Conservation (phyloP, 2,113 vertebrate species). For the Leuciscus idus region DNA sequence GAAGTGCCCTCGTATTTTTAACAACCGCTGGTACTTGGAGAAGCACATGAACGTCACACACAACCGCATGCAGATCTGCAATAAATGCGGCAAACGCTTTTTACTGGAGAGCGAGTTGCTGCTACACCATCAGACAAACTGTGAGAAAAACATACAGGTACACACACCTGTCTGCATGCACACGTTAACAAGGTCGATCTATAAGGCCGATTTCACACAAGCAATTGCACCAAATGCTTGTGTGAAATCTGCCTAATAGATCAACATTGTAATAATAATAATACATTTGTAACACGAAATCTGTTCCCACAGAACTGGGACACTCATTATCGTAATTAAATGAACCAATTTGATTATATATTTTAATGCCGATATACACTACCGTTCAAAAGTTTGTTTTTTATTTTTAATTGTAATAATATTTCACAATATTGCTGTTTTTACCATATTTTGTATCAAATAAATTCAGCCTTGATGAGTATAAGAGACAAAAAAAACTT, state of each 20-base stretch:
- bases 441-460: too few species aligned
- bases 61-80: slow-evolving; percentile 96
- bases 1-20: slow-evolving; percentile 93
- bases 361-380: not conserved
- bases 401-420: too few species aligned
- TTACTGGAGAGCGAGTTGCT: slow-evolving; percentile 92
- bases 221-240: too few species aligned
- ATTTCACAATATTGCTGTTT: too few species aligned
- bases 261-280: too few species aligned
- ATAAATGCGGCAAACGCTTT: slow-evolving; percentile 93
- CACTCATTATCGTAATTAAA: not conserved
- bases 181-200: not conserved
- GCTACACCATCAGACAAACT: slow-evolving; percentile 95
- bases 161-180: slow-evolving; percentile 41
- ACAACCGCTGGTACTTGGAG: slow-evolving; percentile 98
- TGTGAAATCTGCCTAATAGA: too few species aligned
- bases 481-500: too few species aligned
- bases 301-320: not conserved
- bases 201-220: not conserved
- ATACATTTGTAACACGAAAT: too few species aligned
- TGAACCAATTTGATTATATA: not conserved
- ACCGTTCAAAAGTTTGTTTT: not conserved
- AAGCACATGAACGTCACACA: slow-evolving; percentile 98
- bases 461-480: too few species aligned
- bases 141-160: slow-evolving; percentile 97